These are phyloP conservation scores for Neodontobutis hainanensis DNA, from an alignment of 2,113 vertebrate genomes.

Conservation along the genomic window DNA sequence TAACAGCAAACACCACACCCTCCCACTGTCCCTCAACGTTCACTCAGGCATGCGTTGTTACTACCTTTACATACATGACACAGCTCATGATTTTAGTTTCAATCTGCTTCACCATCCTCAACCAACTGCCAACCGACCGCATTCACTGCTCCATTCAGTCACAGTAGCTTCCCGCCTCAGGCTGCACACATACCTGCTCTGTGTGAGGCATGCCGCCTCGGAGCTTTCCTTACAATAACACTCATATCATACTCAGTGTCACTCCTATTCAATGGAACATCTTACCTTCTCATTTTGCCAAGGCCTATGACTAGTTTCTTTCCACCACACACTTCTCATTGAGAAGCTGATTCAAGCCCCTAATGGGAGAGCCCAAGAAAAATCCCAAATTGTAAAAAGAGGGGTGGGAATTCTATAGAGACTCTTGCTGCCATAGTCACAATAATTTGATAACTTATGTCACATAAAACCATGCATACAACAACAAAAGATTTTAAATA, in stretches of 20 bases:
- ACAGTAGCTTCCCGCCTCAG: constrained; percentile 14
- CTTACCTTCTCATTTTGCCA: constrained; percentile 29
- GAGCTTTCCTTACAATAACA: constrained; percentile 10
- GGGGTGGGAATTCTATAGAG: background rate
- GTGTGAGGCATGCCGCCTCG: constrained; percentile 21
- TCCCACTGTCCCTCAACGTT: constrained; percentile 8
- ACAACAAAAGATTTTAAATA: too few species aligned
- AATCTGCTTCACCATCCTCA: constrained; percentile 11
- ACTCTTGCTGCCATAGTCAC: too few species aligned
- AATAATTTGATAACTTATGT: too few species aligned
- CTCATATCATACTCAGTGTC: constrained; percentile 9
- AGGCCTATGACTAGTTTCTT: background rate
- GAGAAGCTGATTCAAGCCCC: background rate
- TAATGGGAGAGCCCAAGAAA: background rate
- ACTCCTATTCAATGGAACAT: constrained; percentile 11
- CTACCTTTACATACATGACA: constrained; percentile 10
- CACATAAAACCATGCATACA: too few species aligned
- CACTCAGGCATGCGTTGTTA: constrained; percentile 11
- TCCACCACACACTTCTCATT: too few species aligned
- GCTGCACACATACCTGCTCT: constrained; percentile 11
- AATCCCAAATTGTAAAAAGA: background rate
- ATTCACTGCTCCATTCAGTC: background rate
- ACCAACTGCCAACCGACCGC: background rate
- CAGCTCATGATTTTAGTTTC: background rate
- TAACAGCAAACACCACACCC: constrained; percentile 10